Conservation (phyloP, 2,888 invertebrate species). For the Dromius quadrimaculatus region DNA sequence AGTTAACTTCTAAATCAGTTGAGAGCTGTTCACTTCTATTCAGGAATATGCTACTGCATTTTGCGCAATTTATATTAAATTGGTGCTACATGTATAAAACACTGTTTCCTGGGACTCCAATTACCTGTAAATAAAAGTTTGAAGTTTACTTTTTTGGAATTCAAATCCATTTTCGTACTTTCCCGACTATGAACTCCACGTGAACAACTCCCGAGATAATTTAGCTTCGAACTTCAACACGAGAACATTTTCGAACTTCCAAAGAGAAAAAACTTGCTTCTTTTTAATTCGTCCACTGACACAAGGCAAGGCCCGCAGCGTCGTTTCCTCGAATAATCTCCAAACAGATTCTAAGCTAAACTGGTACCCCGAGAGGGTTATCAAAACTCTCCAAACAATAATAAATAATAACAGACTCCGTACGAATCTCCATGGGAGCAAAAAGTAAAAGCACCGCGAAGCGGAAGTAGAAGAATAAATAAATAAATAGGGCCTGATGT, state of each 20-base stretch:
- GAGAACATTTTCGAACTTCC: slow-evolving; percentile 22
- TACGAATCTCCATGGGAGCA: background rate
- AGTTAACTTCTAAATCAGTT: too few species aligned
- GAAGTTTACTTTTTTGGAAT: too few species aligned
- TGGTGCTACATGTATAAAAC: too few species aligned
- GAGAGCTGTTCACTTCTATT: too few species aligned
- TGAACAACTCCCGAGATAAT: slow-evolving; percentile 36
- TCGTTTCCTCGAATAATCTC: background rate
- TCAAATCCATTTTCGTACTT: slow-evolving; percentile 3
- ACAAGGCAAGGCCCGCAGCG: too few species aligned
- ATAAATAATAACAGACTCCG: slow-evolving; percentile 23
- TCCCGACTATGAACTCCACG: slow-evolving; percentile 5
- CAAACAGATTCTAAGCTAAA: background rate
- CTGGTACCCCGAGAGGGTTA: background rate
- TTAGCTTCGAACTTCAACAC: slow-evolving; percentile 30
- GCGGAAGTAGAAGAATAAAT: background rate
- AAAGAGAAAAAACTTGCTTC: slow-evolving; percentile 16
- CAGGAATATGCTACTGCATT: too few species aligned
- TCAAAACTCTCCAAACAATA: slow-evolving; percentile 6
- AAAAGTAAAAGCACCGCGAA: background rate
- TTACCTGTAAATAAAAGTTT: too few species aligned
- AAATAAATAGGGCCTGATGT: slow-evolving; percentile 18
- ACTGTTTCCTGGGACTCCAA: too few species aligned
- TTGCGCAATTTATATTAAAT: too few species aligned
- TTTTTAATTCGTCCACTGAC: slow-evolving; percentile 13